Percentiles rank a stretch among this genome's conserved stretches.
phyloP scores from a whole-genome alignment of 2,888 invertebrate genomes.

The Atherix ibis region DNA sequence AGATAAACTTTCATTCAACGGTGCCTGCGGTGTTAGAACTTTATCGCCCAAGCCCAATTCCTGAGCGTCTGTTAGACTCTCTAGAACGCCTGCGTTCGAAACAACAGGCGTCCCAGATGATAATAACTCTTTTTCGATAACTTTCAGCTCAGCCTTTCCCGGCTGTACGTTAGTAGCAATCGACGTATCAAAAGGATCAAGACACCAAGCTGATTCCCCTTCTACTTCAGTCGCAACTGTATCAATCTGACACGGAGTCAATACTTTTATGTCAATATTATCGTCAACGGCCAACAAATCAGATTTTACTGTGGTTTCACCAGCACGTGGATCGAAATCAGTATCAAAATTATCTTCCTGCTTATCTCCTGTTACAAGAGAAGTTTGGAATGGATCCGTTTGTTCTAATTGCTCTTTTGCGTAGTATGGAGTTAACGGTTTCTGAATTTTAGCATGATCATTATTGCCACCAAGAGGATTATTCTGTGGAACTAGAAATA shows the following conservation, averaged over 20 bases:
- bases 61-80: conserved; percentile 32
- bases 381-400: too few relatives aligned
- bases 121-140: conserved; percentile 62
- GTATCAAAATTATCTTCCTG: conserved; percentile 73
- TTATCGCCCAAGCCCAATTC: conserved; percentile 43
- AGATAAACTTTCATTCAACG: conserved; percentile 25
- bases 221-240: conserved; percentile 22
- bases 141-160: conserved; percentile 59
- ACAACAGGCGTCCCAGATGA: conserved; percentile 22
- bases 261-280: conserved; percentile 50
- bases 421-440: conserved; percentile 72
- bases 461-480: conserved; percentile 41
- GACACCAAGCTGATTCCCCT: conserved; percentile 32
- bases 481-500: conserved; percentile 42
- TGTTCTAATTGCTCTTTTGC: conserved; percentile 34
- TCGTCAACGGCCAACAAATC: conserved; percentile 35
- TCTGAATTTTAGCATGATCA: conserved; percentile 43
- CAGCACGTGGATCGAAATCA: conserved; percentile 40
- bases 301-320: conserved; percentile 22
- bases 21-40: conserved; percentile 48
- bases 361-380: conserved; percentile 39
- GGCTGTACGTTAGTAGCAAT: conserved; percentile 58
- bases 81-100: conserved; percentile 23
- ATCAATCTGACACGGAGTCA: conserved; percentile 46
- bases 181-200: conserved; percentile 75